Conservation (phyloP, 1,140 invertebrate genomes). For the Cepaea nemoralis region DNA sequence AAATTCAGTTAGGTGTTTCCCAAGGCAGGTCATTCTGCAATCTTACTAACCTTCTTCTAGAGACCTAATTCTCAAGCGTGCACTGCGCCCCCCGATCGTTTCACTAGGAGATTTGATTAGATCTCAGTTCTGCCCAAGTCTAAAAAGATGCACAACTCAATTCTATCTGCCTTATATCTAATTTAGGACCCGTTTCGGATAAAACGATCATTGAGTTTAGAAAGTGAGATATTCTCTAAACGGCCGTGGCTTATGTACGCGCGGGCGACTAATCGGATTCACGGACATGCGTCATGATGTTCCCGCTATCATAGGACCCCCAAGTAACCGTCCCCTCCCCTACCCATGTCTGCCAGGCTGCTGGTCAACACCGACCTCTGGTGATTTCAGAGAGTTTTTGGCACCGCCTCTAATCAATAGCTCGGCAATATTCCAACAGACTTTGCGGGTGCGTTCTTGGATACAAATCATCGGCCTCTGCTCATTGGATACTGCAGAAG, state of each 20-base stretch:
- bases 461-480: neutral
- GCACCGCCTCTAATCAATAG: slow-evolving; percentile 27
- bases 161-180: slow-evolving; percentile 50
- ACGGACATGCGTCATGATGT: neutral
- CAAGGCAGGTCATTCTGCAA: slow-evolving; percentile 33
- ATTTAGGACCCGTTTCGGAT: slow-evolving; percentile 42
- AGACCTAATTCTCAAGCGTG: slow-evolving; percentile 38
- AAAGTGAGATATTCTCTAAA: slow-evolving; percentile 48
- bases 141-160: slow-evolving; percentile 43
- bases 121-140: neutral
- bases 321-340: neutral
- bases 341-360: neutral
- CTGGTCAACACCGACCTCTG: neutral
- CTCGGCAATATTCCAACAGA: neutral
- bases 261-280: slow-evolving; percentile 34
- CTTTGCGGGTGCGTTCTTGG: neutral
- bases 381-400: neutral
- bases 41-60: slow-evolving; percentile 35
- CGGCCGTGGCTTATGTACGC: slow-evolving; percentile 44
- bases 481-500: neutral
- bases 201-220: slow-evolving; percentile 50
- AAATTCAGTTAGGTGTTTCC: slow-evolving; percentile 40
- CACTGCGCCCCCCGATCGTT: slow-evolving; percentile 21
- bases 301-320: neutral
- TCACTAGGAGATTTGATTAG: slow-evolving; percentile 45